Evolutionary conservation across 2,113 vertebrate species (phyloP), one percentile per base, ranked within the genome.

Genomic region (Calidris pygmaea): DNA sequence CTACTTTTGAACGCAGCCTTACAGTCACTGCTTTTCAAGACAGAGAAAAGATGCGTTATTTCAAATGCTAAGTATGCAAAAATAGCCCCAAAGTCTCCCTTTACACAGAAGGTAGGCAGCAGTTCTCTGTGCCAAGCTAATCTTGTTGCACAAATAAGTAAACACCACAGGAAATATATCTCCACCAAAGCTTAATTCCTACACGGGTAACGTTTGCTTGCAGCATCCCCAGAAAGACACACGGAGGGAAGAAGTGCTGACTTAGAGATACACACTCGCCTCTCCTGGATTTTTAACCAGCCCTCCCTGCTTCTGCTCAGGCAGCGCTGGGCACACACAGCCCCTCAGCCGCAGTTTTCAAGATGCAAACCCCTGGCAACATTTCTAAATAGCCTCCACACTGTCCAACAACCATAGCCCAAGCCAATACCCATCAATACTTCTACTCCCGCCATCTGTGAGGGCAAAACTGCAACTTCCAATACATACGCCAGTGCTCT

Each of bases 181-280:
- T 50, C 22, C 55, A 73, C 7, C n/a, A 67, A 63, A 89, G 17
- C 9, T 82, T 41, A n/a, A 63, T 56, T 94, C 10, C 70, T 67
- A 20, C n/a, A 23, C 18, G n/a, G 50, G 27, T 41, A 18, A 14
- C 27, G 12, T 53, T 62, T 47, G 32, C 47, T 55, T 58, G 41
- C 37, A 87, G 48, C 32, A 50, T 18, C 43, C 52, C 52, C 47
- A 47, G 68, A 87, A 66, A 5, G 29, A 12, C 37, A 63, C 19
- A 50, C 4, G 0, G 1, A 76, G 53, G 41, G 65, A 32, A 76
- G 24, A 83, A 73, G 11, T n/a, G 21, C 55, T 68, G 35, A 41
- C 29, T n/a, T n/a, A 56, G 8, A 60, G 7, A 56, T 45, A 27
- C 1, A 53, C 9, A 7, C 16, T 59, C 0, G 0, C 10, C 26